phyloP scores from a whole-genome alignment of 2,113 vertebrate species.

The Collichthys lucidus region DNA sequence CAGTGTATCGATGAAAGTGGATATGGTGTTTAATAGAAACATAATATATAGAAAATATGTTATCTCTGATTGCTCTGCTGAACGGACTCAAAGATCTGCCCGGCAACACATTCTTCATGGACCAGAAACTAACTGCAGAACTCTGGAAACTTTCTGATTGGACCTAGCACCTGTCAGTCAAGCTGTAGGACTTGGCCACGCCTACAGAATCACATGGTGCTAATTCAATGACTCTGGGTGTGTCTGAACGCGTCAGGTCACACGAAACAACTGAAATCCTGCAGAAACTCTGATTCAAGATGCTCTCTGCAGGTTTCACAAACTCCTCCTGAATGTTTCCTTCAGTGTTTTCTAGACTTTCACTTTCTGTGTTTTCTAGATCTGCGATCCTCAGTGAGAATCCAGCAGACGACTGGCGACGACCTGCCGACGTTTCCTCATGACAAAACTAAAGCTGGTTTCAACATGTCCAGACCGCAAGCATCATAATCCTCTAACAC shows the following conservation, averaged over 20 bases:
- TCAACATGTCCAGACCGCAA: background rate
- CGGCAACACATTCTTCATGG: conserved; percentile 41
- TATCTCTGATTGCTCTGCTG: conserved; percentile 59
- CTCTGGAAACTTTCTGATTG: conserved; percentile 55
- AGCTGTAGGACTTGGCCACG: conserved; percentile 30
- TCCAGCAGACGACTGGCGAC: background rate
- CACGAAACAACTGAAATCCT: conserved; percentile 4
- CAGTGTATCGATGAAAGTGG: conserved; percentile 58
- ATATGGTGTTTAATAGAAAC: conserved; percentile 73
- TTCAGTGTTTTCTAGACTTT: conserved; percentile 63
- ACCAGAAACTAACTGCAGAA: conserved; percentile 50
- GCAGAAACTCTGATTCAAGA: conserved; percentile 25
- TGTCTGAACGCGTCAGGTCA: conserved; percentile 27
- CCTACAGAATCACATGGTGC: conserved; percentile 78
- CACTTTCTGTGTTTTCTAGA: conserved; percentile 67
- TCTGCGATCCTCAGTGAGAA: conserved; percentile 43
- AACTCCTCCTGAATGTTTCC: conserved; percentile 69
- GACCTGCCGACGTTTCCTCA: background rate
- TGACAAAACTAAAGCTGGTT: conserved; percentile 20
- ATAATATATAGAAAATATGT: conserved; percentile 63
- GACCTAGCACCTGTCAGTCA: conserved; percentile 69
- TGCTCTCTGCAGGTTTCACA: conserved; percentile 24
- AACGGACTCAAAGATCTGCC: conserved; percentile 48
- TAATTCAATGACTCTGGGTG: conserved; percentile 56
- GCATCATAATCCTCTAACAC: background rate